Evolutionary conservation across 2,797 vertebrate genomes (phyloP).

Genomic region (Acropternis orthonyx): DNA sequence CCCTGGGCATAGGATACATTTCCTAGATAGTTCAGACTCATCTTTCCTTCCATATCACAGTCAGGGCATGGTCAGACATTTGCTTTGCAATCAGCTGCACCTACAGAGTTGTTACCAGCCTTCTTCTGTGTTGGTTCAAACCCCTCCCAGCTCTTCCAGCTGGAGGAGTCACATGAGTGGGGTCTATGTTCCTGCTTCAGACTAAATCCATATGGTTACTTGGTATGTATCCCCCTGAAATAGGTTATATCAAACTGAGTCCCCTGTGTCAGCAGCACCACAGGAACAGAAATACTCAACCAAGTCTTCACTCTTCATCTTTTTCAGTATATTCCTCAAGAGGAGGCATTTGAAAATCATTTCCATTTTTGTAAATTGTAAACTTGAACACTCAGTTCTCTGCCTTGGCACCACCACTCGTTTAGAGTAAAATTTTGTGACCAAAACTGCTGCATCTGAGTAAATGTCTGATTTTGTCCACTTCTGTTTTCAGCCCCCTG

Average conservation of each 20-base stretch:
- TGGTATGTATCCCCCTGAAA: background rate
- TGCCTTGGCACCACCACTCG: background rate
- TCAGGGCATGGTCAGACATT: background rate
- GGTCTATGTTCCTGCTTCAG: background rate
- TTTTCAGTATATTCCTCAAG: background rate
- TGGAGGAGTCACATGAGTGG: background rate
- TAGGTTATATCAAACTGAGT: background rate
- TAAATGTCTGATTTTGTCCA: background rate
- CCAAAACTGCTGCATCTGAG: background rate
- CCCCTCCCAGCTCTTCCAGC: background rate
- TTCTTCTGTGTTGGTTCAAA: background rate
- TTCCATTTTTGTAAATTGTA: background rate
- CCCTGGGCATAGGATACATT: background rate
- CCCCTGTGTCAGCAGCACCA: background rate
- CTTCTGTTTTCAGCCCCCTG: background rate
- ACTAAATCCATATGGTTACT: background rate
- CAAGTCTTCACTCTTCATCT: background rate
- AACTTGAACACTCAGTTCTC: rapidly evolving
- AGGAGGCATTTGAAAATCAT: background rate
- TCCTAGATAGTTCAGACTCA: background rate
- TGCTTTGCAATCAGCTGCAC: background rate
- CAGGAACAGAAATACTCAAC: background rate
- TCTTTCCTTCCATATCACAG: background rate
- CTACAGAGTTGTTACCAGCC: background rate
- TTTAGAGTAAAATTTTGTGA: background rate